Conservation (phyloP, 1,140 invertebrate genomes). For the Thalassaphorura encarpata region DNA sequence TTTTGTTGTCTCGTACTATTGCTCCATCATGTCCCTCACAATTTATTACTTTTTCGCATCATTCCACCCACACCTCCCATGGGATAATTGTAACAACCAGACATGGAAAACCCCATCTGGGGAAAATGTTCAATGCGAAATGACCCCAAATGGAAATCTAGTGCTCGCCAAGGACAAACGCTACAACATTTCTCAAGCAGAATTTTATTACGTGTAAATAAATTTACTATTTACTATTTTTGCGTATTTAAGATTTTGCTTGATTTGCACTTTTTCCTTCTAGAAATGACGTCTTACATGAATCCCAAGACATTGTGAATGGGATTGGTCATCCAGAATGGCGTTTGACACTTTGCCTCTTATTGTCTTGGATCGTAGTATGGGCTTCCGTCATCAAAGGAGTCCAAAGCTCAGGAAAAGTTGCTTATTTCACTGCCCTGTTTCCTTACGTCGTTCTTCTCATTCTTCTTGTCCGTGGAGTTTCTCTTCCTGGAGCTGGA, state of each 20-base stretch:
- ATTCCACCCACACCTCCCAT: conserved; percentile 34
- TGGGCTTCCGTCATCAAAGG: conserved; percentile 66
- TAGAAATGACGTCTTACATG: conserved; percentile 55
- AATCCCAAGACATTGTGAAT: conserved; percentile 54
- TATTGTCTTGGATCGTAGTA: conserved; percentile 63
- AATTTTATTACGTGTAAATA: not conserved
- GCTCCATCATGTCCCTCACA: conserved; percentile 34
- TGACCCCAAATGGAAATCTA: not conserved
- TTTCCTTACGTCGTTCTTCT: conserved; percentile 46
- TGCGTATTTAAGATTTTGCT: conserved; percentile 93
- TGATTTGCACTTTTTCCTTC: conserved; percentile 38
- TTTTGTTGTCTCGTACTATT: conserved; percentile 23
- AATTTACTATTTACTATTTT: conserved; percentile 72
- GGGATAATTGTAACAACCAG: conserved; percentile 34
- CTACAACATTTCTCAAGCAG: not conserved
- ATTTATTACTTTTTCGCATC: conserved; percentile 37
- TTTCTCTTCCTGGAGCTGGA: conserved; percentile 45
- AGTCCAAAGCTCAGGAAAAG: conserved; percentile 57
- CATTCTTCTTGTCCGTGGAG: conserved; percentile 41
- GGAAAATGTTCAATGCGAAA: not conserved
- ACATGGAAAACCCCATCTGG: not conserved
- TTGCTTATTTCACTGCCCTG: conserved; percentile 39
- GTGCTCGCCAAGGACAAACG: not conserved
- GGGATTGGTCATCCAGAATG: conserved; percentile 63
- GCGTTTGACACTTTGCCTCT: conserved; percentile 61